Percentiles rank a stretch among this genome's conserved stretches.
phyloP scores from a whole-genome alignment of 2,113 vertebrate genomes.

The Pomatorhinus ruficollis region DNA sequence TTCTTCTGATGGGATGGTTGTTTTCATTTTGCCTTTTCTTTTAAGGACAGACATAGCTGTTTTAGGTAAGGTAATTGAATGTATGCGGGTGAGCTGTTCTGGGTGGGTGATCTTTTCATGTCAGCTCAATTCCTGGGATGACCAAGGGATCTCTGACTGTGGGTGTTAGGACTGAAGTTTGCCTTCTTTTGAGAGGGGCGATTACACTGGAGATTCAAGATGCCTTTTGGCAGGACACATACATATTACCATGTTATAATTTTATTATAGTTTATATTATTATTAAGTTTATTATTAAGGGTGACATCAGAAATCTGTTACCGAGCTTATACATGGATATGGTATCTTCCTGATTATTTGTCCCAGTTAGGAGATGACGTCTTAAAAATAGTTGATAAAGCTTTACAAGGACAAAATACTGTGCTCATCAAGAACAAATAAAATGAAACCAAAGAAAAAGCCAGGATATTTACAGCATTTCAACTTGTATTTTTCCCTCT shows the following conservation, averaged over 20 bases:
- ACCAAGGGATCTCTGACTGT: background rate
- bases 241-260: background rate
- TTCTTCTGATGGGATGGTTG: background rate
- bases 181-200: background rate
- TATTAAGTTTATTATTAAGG: background rate
- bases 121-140: background rate
- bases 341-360: conserved; percentile 37
- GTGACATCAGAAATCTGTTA: conserved; percentile 43
- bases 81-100: background rate
- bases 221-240: background rate
- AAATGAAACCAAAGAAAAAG: background rate
- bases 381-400: conserved; percentile 20
- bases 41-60: background rate
- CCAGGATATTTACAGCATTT: background rate
- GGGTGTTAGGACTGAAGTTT: background rate
- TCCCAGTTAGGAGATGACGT: conserved; percentile 4
- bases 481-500: background rate
- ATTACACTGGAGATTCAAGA: background rate
- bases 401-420: background rate
- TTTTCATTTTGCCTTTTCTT: background rate
- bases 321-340: background rate
- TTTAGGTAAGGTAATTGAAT: background rate
- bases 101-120: background rate
- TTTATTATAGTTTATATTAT: background rate
- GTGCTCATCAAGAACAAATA: background rate